Evolutionary conservation across 2,113 vertebrate genomes (phyloP), one percentile per base, ranked within the genome.

Genomic region (Poecilia latipinna): DNA sequence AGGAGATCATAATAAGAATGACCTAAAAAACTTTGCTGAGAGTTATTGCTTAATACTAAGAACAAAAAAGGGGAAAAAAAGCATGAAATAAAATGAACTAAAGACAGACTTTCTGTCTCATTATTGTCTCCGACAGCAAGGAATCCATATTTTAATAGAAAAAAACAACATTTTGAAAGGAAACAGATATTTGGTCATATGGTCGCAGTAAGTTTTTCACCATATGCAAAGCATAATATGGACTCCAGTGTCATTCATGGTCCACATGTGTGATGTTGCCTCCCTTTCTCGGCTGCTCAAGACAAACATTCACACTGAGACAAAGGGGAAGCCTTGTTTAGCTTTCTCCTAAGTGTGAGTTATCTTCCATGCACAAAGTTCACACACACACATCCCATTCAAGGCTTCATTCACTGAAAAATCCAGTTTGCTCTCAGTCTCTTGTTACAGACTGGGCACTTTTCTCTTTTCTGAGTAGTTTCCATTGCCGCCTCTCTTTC

Each of bases 401-500:
- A 48, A 48, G 44, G 4, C 13, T 60, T 81, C 70, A 66, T 75
- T 70, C 24, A 24, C 68, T 3, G 8, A 71, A 74, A 66, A 86
- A 75, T 54, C 65, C 64, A 86, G 67, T 88, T 77, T 74, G 71
- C 76, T 70, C 70, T 82, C 62, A 8, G 64, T 65, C 62, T 81
- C 72, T 85, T 87, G 72, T 85, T 80, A 67, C 64, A 44, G 28
- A 65, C 77, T 64, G 24, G 83, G 72, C 12, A 37, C 61, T 76
- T 63, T 31, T 74, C 65, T 80, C 66, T 65, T 37, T 65, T 82
- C 69, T 80, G 73, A 74, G 65, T 76, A 83, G 85, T 86, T 93
- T 92, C 88, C 88, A 88, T 68, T 87, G 87, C 75, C 75, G 78
- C 84, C 79, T 83, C 74, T 78, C 68, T 78, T 74, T 79, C 24